Evolutionary conservation across 2,888 invertebrate species (phyloP).

Genomic region (Diplazon laetatorius): DNA sequence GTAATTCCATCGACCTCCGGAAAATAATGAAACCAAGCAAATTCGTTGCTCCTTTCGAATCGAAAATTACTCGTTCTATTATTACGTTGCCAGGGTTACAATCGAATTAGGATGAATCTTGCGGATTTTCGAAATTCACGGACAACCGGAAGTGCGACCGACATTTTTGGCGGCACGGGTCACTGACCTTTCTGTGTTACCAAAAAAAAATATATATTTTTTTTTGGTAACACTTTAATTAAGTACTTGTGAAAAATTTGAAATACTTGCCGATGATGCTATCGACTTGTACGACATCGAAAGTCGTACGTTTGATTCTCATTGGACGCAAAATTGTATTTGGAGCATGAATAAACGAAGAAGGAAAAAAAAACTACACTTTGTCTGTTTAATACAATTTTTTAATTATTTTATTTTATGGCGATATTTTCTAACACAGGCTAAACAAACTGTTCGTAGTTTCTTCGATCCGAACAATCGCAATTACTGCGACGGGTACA

Average conservation of each 20-base stretch:
- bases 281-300: no score
- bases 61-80: slow-evolving; percentile 31
- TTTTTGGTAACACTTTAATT: no score
- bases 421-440: slow-evolving; percentile 37
- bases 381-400: slow-evolving; percentile 2
- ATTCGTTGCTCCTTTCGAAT: slow-evolving; percentile 36
- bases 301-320: no score
- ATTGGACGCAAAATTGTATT: neutral
- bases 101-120: slow-evolving; percentile 11
- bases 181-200: neutral
- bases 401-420: slow-evolving; percentile 28
- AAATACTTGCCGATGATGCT: no score
- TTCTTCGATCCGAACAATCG: slow-evolving; percentile 10
- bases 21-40: slow-evolving; percentile 52
- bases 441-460: slow-evolving; percentile 46
- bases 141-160: neutral
- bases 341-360: neutral
- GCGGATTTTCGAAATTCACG: neutral
- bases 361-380: neutral
- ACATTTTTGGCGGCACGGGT: neutral
- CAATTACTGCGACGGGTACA: slow-evolving; percentile 17
- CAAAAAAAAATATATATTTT: neutral
- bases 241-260: no score
- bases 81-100: slow-evolving; percentile 57
- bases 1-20: slow-evolving; percentile 69